phyloP scores from a whole-genome alignment of 2,113 vertebrate species.

The Semnornis frantzii region DNA sequence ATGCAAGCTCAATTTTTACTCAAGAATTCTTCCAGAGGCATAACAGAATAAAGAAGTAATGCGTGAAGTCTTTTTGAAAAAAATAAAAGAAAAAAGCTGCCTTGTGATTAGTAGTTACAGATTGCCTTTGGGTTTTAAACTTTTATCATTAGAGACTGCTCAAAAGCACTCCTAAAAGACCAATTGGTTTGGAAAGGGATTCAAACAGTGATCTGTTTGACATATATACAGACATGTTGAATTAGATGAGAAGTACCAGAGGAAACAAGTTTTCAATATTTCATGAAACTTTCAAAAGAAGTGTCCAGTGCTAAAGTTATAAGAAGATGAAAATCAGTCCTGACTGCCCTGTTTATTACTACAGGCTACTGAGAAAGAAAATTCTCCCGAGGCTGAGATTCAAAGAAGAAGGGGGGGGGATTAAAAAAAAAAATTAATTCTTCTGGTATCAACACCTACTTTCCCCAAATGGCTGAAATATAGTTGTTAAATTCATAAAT shows the following conservation, averaged over 20 bases:
- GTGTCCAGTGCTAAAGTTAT: background rate
- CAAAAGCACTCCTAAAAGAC: background rate
- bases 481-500: background rate
- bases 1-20: background rate
- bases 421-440: background rate
- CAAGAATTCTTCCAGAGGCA: background rate
- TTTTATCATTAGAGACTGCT: background rate
- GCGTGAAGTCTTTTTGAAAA: background rate
- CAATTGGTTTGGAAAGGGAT: background rate
- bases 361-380: background rate
- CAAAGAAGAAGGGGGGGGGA: too few relatives aligned
- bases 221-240: background rate
- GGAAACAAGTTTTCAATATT: conserved; percentile 14
- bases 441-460: background rate
- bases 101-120: background rate
- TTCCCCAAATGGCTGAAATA: background rate
- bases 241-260: background rate
- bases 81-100: background rate
- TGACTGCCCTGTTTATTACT: background rate
- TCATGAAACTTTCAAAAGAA: background rate
- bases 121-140: background rate
- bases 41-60: background rate
- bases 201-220: background rate
- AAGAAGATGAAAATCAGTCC: background rate
- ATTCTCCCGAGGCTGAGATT: background rate